A percentile compares a stretch with the other conserved stretches of the same genome.
Evolutionary conservation across 2,113 vertebrate species (phyloP).

Genomic region (Strix uralensis): DNA sequence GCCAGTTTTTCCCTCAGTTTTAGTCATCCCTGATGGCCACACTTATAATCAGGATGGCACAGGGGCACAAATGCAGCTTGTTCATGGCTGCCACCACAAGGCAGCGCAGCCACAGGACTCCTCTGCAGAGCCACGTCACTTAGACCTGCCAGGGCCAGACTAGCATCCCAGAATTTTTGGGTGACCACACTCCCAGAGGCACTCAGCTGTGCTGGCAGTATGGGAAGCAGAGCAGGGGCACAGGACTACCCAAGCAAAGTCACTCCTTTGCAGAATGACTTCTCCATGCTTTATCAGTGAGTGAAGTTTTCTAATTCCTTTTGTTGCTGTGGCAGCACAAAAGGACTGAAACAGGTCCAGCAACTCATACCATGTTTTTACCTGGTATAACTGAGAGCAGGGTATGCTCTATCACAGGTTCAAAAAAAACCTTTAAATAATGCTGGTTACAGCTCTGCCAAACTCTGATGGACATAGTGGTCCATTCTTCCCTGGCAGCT

Average conservation of each 20-base stretch:
- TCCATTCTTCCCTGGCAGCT: not conserved
- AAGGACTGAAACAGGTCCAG: not conserved
- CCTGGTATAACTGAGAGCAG: not conserved
- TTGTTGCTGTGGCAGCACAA: not conserved
- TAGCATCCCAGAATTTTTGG: not conserved
- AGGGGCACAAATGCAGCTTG: not conserved
- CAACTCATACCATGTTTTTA: not conserved
- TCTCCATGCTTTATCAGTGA: fast-evolving
- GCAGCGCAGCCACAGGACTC: not conserved
- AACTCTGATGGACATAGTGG: not conserved
- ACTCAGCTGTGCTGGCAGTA: not conserved
- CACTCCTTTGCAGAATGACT: not conserved
- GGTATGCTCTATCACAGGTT: not conserved
- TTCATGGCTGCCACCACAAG: not conserved
- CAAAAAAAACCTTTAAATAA: not conserved
- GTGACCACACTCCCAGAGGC: not conserved
- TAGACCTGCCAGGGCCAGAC: not conserved
- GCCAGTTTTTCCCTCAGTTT: not conserved
- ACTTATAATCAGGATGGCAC: not conserved
- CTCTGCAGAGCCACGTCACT: not conserved
- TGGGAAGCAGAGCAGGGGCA: not conserved
- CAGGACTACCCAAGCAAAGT: not conserved
- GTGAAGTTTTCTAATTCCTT: not conserved
- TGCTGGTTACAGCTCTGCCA: not conserved
- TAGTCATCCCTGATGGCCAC: not conserved